Percentiles rank a stretch among this genome's conserved stretches.
Evolutionary conservation across 2,888 invertebrate species (phyloP).

Genomic region (Gymnoscelis rufifasciata): DNA sequence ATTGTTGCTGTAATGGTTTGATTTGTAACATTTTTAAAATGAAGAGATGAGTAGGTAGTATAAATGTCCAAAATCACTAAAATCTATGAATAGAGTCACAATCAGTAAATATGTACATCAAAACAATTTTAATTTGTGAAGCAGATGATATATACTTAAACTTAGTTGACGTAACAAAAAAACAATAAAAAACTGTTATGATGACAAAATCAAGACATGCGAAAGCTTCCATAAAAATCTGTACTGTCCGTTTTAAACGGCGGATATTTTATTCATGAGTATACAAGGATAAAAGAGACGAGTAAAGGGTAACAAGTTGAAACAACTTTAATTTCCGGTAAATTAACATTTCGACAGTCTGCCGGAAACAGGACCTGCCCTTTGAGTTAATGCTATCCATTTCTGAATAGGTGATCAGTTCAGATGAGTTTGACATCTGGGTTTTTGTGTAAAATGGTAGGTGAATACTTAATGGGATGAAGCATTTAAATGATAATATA

Average conservation of each 20-base stretch:
- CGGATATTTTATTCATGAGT: constrained; percentile 43
- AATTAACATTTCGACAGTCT: constrained; percentile 71
- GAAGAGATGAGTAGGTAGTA: too few relatives aligned
- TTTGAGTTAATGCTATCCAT: constrained; percentile 55
- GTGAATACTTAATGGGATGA: too few relatives aligned
- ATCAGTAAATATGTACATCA: too few relatives aligned
- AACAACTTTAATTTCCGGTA: constrained; percentile 78
- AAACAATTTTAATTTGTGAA: too few relatives aligned
- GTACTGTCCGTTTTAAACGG: constrained; percentile 10
- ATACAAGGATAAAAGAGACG: constrained; percentile 42
- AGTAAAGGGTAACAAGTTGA: constrained; percentile 68
- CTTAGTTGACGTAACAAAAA: too few relatives aligned
- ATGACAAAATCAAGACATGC: not conserved
- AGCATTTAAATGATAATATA: too few relatives aligned
- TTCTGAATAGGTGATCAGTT: constrained; percentile 11
- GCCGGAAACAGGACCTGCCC: constrained; percentile 59
- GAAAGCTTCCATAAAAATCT: constrained; percentile 3
- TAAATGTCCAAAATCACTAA: too few relatives aligned
- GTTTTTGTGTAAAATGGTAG: not conserved
- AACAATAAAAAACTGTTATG: too few relatives aligned
- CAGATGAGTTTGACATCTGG: not conserved
- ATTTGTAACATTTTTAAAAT: too few relatives aligned
- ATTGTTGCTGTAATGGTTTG: too few relatives aligned
- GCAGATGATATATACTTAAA: too few relatives aligned
- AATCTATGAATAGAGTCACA: too few relatives aligned